Conservation (phyloP, 1,140 invertebrate genomes). For the Anthonomus grandis region DNA sequence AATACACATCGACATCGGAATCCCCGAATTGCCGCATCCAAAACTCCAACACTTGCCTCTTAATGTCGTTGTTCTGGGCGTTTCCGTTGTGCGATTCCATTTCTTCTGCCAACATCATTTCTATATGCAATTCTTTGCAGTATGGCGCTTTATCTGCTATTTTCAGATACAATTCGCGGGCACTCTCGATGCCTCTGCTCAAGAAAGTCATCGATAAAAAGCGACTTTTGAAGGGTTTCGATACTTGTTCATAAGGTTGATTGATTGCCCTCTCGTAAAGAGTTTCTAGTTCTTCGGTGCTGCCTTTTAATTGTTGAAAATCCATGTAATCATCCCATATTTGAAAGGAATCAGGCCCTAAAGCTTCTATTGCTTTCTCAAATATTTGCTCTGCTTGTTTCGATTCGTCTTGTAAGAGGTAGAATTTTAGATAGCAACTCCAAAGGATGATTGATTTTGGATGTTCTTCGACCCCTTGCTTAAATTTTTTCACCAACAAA, state of each 20-base stretch:
- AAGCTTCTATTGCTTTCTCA: slow-evolving; percentile 3
- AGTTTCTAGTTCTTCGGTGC: not conserved
- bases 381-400: slow-evolving; percentile 19
- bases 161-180: not conserved
- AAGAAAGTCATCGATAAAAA: not conserved
- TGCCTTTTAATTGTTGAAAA: not conserved
- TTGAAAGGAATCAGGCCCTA: not conserved
- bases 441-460: slow-evolving; percentile 28
- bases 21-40: not conserved
- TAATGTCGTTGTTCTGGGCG: not conserved
- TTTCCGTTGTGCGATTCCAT: not conserved
- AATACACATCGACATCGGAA: not conserved
- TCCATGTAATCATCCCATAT: not conserved
- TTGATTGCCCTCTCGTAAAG: not conserved
- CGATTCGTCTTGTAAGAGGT: slow-evolving; percentile 20
- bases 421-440: slow-evolving; percentile 18
- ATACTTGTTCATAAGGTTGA: not conserved
- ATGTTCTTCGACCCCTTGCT: slow-evolving; percentile 16
- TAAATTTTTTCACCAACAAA: slow-evolving; percentile 16
- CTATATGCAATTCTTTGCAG: not conserved
- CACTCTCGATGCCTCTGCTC: not conserved
- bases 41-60: not conserved
- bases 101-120: not conserved
- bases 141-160: not conserved
- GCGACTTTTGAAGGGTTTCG: not conserved